Evolutionary conservation across 1,140 invertebrate genomes (phyloP), one percentile per base, ranked within the genome.

Genomic region (Watersipora subatra): DNA sequence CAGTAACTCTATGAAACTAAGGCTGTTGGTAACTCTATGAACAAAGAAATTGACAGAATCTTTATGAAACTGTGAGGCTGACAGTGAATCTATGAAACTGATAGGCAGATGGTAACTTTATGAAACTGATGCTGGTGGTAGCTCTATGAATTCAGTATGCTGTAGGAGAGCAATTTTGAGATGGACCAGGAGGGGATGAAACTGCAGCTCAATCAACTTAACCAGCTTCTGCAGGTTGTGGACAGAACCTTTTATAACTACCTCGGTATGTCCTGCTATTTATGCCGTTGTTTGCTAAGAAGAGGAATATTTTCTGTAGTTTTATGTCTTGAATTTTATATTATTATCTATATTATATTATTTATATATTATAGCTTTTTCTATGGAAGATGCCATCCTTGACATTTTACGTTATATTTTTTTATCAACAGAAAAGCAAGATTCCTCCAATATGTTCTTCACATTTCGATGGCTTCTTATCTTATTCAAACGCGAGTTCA

Each of bases 121-220:
- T n/a, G n/a, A n/a, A n/a, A n/a, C n/a, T n/a, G n/a, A n/a, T n/a
- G n/a, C n/a, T n/a, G n/a, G n/a, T n/a, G n/a, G n/a, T n/a, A n/a
- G n/a, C n/a, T n/a, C n/a, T n/a, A n/a, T n/a, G n/a, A n/a, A n/a
- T n/a, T n/a, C n/a, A n/a, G n/a, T n/a, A n/a, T n/a, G 29, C 66
- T 73, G 66, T 75, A 93, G 90, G 85, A 86, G 72, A 84, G 84
- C n/a, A 99, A 98, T 82, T 99, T 99, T 82, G 92, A 97, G 75
- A 88, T 96, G 80, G 93, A 96, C 82, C 94, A 98, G 80, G 86
- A 89, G n/a, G 90, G 91, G 26, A 98, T 98, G 88, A 97, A 97
- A 81, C 84, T 85, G 29, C 95, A 98, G 79, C 82, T 98, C 57
- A 82, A 85, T 29, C 88, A 97, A 73, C 82, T 98, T 28, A 86